Conservation (phyloP, 2,113 vertebrate genomes). For the Chionis minor region DNA sequence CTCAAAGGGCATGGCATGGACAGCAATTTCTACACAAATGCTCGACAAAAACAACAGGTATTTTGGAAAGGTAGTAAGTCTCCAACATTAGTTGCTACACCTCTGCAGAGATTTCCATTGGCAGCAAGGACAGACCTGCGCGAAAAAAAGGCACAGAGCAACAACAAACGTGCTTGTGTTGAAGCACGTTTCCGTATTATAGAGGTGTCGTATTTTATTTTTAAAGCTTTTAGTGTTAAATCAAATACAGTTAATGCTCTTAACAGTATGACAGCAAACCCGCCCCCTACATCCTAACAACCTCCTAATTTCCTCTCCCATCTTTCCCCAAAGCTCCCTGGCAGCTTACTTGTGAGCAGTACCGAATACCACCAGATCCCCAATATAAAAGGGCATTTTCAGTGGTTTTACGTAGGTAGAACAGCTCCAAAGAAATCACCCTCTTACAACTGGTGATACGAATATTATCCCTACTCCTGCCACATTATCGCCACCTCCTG, state of each 20-base stretch:
- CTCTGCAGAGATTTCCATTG: background rate
- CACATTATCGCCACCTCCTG: background rate
- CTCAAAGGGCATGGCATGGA: background rate
- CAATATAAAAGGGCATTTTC: background rate
- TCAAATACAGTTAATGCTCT: background rate
- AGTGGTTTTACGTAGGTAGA: background rate
- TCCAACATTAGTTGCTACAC: background rate
- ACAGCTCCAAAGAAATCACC: background rate
- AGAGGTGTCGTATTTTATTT: background rate
- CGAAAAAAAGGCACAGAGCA: background rate
- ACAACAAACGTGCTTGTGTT: accelerated
- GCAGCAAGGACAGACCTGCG: background rate
- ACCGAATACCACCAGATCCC: background rate
- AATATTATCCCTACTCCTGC: background rate
- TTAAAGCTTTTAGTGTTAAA: background rate
- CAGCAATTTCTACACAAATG: background rate
- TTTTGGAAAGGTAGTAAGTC: background rate
- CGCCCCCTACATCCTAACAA: background rate
- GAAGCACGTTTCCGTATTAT: accelerated
- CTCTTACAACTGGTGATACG: background rate
- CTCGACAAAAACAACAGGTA: background rate
- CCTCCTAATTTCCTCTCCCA: background rate
- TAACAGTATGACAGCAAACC: background rate
- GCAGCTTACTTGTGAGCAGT: background rate
- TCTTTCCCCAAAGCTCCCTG: background rate